Evolutionary conservation across 2,888 invertebrate species (phyloP).

Genomic region (Chrysolina oricalcia): DNA sequence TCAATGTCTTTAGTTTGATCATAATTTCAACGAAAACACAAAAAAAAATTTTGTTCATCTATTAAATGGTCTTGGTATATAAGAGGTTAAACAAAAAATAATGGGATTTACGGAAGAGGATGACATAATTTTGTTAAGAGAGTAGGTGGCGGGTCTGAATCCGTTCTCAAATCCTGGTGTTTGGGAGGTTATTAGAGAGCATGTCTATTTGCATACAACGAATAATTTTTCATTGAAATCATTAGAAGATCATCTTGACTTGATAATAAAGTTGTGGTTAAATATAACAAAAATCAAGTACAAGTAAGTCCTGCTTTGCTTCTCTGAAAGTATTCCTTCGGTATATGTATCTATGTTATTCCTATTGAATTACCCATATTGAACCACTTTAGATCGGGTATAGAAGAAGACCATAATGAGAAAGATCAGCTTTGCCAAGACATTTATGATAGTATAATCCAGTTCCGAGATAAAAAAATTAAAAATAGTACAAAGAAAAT

Average conservation of each 20-base stretch:
- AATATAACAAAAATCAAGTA: background rate
- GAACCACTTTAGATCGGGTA: background rate
- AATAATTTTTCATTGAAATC: background rate
- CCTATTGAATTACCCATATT: background rate
- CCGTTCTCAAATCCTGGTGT: conserved; percentile 14
- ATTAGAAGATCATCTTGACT: conserved; percentile 3
- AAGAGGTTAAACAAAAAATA: conserved; percentile 2
- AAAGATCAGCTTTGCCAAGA: conserved; percentile 6
- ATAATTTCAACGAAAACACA: too few relatives aligned
- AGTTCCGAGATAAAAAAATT: background rate
- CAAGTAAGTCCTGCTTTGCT: background rate
- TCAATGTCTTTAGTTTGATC: too few relatives aligned
- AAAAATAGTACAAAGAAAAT: background rate
- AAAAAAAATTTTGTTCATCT: too few relatives aligned
- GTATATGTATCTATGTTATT: background rate
- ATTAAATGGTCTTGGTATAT: too few relatives aligned
- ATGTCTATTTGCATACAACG: background rate
- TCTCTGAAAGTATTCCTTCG: background rate
- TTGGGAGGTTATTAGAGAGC: conserved; percentile 9
- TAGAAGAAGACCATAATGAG: conserved; percentile 5
- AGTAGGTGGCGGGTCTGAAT: conserved; percentile 25
- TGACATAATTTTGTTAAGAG: conserved; percentile 14
- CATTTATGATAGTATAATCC: background rate
- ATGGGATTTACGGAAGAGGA: conserved; percentile 34
- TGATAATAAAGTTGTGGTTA: conserved; percentile 8